A percentile compares a stretch with the other conserved stretches of the same genome.
Evolutionary conservation across 2,888 invertebrate species (phyloP).

Genomic region (Dione vanillae): DNA sequence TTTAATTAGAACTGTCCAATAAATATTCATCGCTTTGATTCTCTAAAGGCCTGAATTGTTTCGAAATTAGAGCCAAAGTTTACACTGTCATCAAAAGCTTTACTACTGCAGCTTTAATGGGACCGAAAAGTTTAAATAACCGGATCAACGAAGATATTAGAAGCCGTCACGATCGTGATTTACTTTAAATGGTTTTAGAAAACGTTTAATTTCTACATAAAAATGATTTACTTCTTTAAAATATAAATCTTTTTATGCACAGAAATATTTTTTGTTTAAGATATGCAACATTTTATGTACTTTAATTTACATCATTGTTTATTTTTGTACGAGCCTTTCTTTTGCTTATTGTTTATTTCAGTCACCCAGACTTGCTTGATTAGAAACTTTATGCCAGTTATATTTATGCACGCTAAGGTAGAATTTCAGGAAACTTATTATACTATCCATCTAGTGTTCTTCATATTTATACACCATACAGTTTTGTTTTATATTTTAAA

Average conservation of each 20-base stretch:
- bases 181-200: constrained; percentile 15
- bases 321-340: no score
- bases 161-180: constrained; percentile 22
- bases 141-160: constrained; percentile 23
- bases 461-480: no score
- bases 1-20: constrained; percentile 59
- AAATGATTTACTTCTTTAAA: constrained; percentile 6
- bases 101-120: constrained; percentile 42
- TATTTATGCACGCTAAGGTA: no score
- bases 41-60: constrained; percentile 56
- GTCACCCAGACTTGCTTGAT: no score
- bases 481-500: no score
- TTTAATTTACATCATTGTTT: no score
- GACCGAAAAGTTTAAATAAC: constrained; percentile 37
- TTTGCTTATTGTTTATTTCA: no score
- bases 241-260: neutral
- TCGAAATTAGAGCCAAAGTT: constrained; percentile 57
- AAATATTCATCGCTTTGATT: constrained; percentile 70
- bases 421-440: no score
- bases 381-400: no score
- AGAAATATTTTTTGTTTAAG: neutral
- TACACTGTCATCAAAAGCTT: constrained; percentile 50
- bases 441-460: no score
- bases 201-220: neutral
- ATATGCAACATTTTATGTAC: neutral